Base-by-base conservation (phyloP, 2,888 invertebrate species). In the Hipparchia sbordonii region DNA sequence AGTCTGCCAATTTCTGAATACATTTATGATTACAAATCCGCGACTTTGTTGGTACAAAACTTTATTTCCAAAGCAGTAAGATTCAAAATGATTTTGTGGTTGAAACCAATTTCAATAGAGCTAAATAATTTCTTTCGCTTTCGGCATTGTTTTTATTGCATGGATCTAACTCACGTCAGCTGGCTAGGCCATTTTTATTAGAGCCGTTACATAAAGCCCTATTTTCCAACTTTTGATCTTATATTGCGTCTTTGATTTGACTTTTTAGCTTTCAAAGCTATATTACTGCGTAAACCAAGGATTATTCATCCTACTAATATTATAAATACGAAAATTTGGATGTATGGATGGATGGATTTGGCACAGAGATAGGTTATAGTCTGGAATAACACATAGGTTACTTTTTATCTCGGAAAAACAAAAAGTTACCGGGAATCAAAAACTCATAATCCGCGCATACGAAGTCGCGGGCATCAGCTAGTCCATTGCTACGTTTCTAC, bases 91-190 rank as follows among this genome's bases (percentile, higher is more conserved):
- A 48, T 62, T 59, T 62, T 56, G 57, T 66, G 10, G 13, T 45
- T 8, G 33, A 51, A 10, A 46, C 10, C 70, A 70, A 70, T 71
- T 74, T 62, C 59, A 68, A 69, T 62, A 56, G 68, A 71, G 65
- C 51, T 73, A 72, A 75, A 77, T 77, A 74, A 76, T 76, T 74
- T 74, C 76, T 69, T 76, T 77, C 67, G 74, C 71, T 68, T 76
- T 71, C 72, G 75, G 71, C 71, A 72, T 77, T 76, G 77, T 76
- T 77, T 77, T 76, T 77, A 77, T 77, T 76, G 66, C 72, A 70
- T 72, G 75, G 72, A 75, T 76, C 74, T 72, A 72, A 71, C 62
- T 70, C 71, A 75, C 76, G 77, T 75, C 77, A 77, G 77, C 75
- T 76, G 77, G 75, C 75, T 74, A 73, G 70, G 71, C 67, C 67